These are phyloP conservation scores for Leptodactylus fallax DNA, from an alignment of 2,797 vertebrate species.

Conservation along the genomic window DNA sequence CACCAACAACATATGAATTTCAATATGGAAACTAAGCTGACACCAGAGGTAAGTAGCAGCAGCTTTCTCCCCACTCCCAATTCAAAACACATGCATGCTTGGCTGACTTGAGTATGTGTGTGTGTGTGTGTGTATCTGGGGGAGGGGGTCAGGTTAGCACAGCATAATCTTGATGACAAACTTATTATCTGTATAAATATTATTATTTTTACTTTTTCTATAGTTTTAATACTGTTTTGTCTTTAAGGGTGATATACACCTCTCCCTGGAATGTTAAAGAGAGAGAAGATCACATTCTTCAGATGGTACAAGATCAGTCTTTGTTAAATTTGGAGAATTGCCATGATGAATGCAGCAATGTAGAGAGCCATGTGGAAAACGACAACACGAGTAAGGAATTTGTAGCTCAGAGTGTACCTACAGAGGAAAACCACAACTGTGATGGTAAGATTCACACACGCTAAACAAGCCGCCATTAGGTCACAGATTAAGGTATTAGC, in stretches of 20 bases:
- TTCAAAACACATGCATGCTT: too few relatives aligned
- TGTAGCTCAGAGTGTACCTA: conserved; percentile 41
- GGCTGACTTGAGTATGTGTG: too few relatives aligned
- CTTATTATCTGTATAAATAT: background rate
- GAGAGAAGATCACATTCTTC: conserved; percentile 72
- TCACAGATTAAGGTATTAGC: too few relatives aligned
- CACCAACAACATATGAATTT: too few relatives aligned
- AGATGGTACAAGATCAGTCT: conserved; percentile 66
- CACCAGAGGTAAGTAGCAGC: too few relatives aligned
- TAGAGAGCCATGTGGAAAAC: conserved; percentile 53
- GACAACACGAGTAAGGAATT: conserved; percentile 63
- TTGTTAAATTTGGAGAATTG: conserved; percentile 38
- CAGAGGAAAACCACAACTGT: conserved; percentile 53
- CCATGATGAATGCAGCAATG: conserved; percentile 27
- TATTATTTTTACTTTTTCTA: background rate
- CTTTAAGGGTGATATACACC: conserved; percentile 75
- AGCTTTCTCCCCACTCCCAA: too few relatives aligned
- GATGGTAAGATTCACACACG: conserved; percentile 67
- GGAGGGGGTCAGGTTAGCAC: too few relatives aligned
- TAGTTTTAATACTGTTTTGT: background rate
- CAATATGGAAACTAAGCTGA: too few relatives aligned
- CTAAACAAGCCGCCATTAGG: too few relatives aligned
- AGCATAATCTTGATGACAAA: background rate
- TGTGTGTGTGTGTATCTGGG: too few relatives aligned
- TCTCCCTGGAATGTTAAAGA: conserved; percentile 74